Evolutionary conservation across 2,888 invertebrate species (phyloP).

Genomic region (Drosophila anomalata): DNA sequence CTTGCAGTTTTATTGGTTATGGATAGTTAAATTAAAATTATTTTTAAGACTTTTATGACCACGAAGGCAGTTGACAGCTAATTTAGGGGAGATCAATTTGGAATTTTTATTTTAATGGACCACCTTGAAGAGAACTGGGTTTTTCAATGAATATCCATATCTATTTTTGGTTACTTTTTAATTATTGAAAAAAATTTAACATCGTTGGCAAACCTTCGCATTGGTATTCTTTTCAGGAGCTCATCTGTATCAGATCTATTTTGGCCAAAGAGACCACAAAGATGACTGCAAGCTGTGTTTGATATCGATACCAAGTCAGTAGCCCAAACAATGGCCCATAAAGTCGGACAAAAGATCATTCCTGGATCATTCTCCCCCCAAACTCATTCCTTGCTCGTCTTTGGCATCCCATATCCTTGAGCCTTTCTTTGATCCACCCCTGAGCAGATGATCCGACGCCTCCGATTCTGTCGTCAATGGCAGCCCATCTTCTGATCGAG

Average conservation of each 20-base stretch:
- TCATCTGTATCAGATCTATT: slow-evolving; percentile 4
- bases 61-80: slow-evolving; percentile 8
- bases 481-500: slow-evolving; percentile 29
- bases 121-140: slow-evolving; percentile 1
- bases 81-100: not conserved
- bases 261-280: slow-evolving; percentile 25
- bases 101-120: slow-evolving; percentile 3
- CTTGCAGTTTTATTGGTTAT: slow-evolving; percentile 37
- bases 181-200: not conserved
- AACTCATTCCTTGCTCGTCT: slow-evolving; percentile 8
- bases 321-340: slow-evolving; percentile 53
- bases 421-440: slow-evolving; percentile 55
- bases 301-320: slow-evolving; percentile 43
- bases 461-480: slow-evolving; percentile 17
- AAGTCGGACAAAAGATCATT: slow-evolving; percentile 62
- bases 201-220: not conserved
- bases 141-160: not conserved
- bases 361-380: slow-evolving; percentile 21
- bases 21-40: slow-evolving; percentile 55
- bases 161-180: not conserved
- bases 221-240: not conserved
- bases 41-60: slow-evolving; percentile 16
- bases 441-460: slow-evolving; percentile 61
- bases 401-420: slow-evolving; percentile 8
- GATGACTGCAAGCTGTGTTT: slow-evolving; percentile 45